Base-by-base conservation (phyloP, 2,888 invertebrate species). In the Hypena proboscidalis region DNA sequence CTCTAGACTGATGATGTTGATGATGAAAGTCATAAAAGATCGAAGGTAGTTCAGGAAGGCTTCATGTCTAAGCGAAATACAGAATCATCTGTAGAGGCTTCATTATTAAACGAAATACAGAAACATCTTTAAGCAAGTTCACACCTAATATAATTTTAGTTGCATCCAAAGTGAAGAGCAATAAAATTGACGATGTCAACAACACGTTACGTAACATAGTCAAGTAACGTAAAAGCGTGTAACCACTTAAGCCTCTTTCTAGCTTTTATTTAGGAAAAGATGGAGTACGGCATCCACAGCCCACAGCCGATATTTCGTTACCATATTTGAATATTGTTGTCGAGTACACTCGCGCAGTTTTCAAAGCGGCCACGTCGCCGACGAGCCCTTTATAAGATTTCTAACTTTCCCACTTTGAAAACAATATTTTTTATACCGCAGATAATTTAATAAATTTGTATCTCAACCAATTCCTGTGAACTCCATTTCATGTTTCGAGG, bases 401-500 rank as follows among this genome's bases (percentile, higher is more conserved):
- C 11, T 17, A 50, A 64, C 52, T 60, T 46, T n/a, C n/a, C 41
- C 29, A 40, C 37, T 62, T 46, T 32, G 23, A 35, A 39, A 48
- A 50, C 55, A 58, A 49, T 49, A 47, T 58, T 58, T 63, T 62
- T 67, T 56, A 47, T 45, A 46, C 34, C 19, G 7, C 20, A 37
- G 35, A n/a, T 70, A 64, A 70, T 70, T 70, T 59, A 64, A 66
- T 62, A 51, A 65, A 52, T 55, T 45, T 39, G 53, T 58, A 47
- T 61, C 54, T 50, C 37, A 9, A 48, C 51, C 44, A 44, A 44
- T 63, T 56, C 35, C 23, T 17, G 21, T 38, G 36, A 48, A 62
- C 42, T 60, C 57, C 50, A 59, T 66, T 61, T 53, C 39, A 19
- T 46, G 50, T 68, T 60, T 59, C 55, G 63, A 61, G 59, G 58